These are phyloP conservation scores for Natrix natrix DNA, from an alignment of 2,797 vertebrate species.

Conservation along the genomic window DNA sequence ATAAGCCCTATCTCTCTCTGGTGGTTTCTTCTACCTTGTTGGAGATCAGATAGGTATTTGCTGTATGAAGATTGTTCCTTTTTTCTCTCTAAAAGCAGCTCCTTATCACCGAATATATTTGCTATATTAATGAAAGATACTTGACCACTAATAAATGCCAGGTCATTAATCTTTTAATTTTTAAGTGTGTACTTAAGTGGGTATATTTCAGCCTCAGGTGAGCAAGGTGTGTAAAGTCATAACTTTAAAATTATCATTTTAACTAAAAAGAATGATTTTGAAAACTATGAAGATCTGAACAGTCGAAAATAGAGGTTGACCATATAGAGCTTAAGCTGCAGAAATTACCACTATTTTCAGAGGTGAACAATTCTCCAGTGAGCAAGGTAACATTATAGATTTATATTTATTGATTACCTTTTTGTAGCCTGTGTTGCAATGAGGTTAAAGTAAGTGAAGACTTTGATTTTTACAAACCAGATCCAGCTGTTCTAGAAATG, in stretches of 20 bases:
- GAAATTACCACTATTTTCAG: neutral
- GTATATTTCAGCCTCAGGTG: neutral
- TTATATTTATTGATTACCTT: neutral
- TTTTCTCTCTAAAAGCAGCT: neutral
- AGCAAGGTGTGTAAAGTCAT: neutral
- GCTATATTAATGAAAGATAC: neutral
- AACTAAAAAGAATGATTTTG: neutral
- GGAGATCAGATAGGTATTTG: neutral
- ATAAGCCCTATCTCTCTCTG: constrained; percentile 13
- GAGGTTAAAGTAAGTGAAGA: neutral
- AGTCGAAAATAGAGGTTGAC: neutral
- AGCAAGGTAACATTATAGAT: neutral
- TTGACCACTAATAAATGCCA: neutral
- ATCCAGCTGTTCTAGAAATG: neutral
- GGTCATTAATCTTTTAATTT: neutral
- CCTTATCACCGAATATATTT: neutral
- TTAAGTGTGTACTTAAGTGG: neutral
- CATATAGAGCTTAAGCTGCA: neutral
- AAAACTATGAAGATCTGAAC: neutral
- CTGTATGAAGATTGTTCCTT: constrained; percentile 3
- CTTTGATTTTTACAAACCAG: neutral
- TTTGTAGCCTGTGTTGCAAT: neutral
- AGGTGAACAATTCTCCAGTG: neutral
- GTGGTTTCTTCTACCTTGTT: neutral
- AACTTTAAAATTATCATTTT: neutral